Percentiles rank a stretch among this genome's conserved stretches.
Conservation (phyloP, 2,888 invertebrate species). For the Hypolimnas misippus region DNA sequence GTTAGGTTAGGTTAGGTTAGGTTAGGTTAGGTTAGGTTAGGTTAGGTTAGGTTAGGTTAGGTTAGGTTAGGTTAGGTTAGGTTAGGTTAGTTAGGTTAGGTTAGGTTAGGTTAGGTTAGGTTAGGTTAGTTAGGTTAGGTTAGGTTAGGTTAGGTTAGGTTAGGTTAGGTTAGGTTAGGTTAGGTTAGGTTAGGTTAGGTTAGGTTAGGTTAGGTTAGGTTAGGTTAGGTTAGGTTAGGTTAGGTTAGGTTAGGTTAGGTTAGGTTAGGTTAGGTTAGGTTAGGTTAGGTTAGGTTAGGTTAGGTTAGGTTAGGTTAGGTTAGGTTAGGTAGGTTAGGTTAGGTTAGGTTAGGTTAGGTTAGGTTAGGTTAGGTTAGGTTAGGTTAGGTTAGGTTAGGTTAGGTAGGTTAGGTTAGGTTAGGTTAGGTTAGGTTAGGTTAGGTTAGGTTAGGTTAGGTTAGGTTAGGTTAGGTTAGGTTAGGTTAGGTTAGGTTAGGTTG, state of each 20-base stretch:
- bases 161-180: conserved; percentile 39
- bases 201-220: conserved; percentile 20
- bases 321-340: too few species aligned
- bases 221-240: conserved; percentile 28
- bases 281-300: conserved; percentile 4
- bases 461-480: conserved; percentile 16
- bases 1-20: conserved; percentile 28
- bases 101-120: conserved; percentile 40
- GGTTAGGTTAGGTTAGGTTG: conserved; percentile 20
- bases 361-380: conserved; percentile 8
- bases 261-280: conserved; percentile 17
- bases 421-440: conserved; percentile 12
- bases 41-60: conserved; percentile 28
- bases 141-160: conserved; percentile 38
- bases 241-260: conserved; percentile 41
- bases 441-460: conserved; percentile 12
- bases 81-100: conserved; percentile 36
- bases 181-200: conserved; percentile 39
- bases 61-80: conserved; percentile 28
- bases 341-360: conserved; percentile 4
- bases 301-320: conserved; percentile 4
- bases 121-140: conserved; percentile 38
- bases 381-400: conserved; percentile 12
- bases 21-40: conserved; percentile 27
- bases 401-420: too few species aligned